Conservation (phyloP, 2,888 invertebrate genomes). For the Julus scandinavius region DNA sequence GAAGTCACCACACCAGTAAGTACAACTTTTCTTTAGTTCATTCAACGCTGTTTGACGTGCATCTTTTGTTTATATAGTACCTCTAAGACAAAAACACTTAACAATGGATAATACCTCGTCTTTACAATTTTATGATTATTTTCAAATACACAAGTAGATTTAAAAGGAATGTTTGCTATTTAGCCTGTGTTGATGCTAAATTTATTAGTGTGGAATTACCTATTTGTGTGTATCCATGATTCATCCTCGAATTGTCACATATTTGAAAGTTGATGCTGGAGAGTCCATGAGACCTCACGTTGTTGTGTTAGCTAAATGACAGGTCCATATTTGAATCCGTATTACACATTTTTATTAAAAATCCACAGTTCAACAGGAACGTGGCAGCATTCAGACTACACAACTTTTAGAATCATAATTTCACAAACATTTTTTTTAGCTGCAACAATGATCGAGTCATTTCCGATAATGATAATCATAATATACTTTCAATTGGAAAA, state of each 20-base stretch:
- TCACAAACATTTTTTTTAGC: no score
- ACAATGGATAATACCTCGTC: not conserved
- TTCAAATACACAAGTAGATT: not conserved
- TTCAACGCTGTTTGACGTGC: not conserved
- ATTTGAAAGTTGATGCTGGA: not conserved
- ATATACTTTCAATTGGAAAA: not conserved
- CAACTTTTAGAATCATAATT: no score
- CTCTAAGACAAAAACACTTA: not conserved
- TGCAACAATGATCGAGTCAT: no score
- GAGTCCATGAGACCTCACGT: not conserved
- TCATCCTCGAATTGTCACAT: no score
- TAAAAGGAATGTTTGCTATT: not conserved
- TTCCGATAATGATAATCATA: no score
- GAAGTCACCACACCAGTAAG: constrained; percentile 25
- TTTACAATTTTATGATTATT: not conserved
- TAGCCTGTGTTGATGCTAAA: not conserved
- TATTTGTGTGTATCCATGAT: not conserved
- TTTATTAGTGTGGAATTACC: not conserved
- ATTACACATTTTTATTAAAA: no score
- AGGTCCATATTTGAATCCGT: no score
- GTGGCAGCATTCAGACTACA: no score
- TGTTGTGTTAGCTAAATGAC: no score
- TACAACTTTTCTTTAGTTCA: not conserved
- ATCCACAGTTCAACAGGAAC: no score
- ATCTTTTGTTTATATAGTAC: not conserved